Percentiles rank a stretch among this genome's conserved stretches.
Evolutionary conservation across 2,113 vertebrate species (phyloP).

Genomic region (Platichthys flesus): DNA sequence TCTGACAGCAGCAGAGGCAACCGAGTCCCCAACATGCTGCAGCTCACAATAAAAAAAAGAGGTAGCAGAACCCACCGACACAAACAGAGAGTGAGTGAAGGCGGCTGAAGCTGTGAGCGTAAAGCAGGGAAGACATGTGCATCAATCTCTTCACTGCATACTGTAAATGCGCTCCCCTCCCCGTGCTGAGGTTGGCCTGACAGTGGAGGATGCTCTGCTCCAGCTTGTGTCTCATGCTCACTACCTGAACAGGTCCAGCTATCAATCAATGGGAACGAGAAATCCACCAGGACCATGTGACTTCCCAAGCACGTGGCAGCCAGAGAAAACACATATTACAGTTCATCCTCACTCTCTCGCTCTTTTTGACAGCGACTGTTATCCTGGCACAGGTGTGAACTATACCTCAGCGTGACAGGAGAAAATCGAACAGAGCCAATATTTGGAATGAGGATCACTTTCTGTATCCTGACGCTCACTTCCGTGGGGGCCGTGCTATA

Average conservation of each 20-base stretch:
- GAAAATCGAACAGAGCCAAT: not conserved
- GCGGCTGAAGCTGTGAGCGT: conserved; percentile 30
- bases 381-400: not conserved
- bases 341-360: not conserved
- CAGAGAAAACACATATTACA: not conserved
- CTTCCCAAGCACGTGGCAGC: conserved; percentile 17
- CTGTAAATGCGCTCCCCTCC: conserved; percentile 16
- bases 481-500: not conserved
- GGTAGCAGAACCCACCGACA: conserved; percentile 13
- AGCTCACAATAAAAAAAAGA: conserved; percentile 6
- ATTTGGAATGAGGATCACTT: not conserved
- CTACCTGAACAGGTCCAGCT: conserved; percentile 26
- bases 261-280: conserved; percentile 50
- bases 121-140: conserved; percentile 13
- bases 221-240: conserved; percentile 39
- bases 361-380: not conserved
- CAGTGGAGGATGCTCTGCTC: conserved; percentile 38
- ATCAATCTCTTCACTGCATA: conserved; percentile 42
- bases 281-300: conserved; percentile 31
- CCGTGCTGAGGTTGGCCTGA: conserved; percentile 34
- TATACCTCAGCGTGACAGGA: not conserved
- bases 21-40: conserved; percentile 23
- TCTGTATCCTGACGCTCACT: not conserved
- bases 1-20: conserved; percentile 56
- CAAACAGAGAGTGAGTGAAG: conserved; percentile 32